phyloP scores from a whole-genome alignment of 2,797 vertebrate species.

The Karalla daura region DNA sequence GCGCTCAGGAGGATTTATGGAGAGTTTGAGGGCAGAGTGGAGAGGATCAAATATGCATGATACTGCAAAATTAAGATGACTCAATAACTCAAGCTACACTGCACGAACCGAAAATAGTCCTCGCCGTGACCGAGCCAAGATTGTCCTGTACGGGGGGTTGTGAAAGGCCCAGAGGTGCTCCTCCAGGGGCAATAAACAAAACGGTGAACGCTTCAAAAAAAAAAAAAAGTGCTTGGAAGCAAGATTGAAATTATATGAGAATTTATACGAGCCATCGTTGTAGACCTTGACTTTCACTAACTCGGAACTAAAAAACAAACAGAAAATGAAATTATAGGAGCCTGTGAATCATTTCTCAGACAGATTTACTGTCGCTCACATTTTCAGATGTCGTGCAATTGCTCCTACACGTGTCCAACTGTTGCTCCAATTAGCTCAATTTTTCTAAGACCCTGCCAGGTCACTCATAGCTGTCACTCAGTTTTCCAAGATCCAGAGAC shows the following conservation, averaged over 20 bases:
- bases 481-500: too few species aligned
- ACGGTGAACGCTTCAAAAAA: not conserved
- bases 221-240: not conserved
- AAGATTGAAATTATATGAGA: not conserved
- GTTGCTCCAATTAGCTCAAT: too few species aligned
- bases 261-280: not conserved
- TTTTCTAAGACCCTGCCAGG: too few species aligned
- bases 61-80: slow-evolving; percentile 61
- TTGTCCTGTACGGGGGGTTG: not conserved
- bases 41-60: slow-evolving; percentile 69
- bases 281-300: not conserved
- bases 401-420: too few species aligned
- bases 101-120: slow-evolving; percentile 20
- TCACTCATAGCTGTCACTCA: too few species aligned
- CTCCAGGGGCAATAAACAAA: not conserved
- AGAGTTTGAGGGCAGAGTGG: slow-evolving; percentile 45
- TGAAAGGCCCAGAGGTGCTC: not conserved
- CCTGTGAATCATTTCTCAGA: not conserved
- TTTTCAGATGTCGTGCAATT: too few species aligned
- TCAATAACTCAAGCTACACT: slow-evolving; percentile 32
- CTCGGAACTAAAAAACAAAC: not conserved
- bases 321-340: not conserved
- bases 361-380: too few species aligned
- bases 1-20: slow-evolving; percentile 55
- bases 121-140: not conserved